These are phyloP conservation scores for Orchesella flavescens DNA, from an alignment of 2,888 invertebrate genomes.

Conservation along the genomic window DNA sequence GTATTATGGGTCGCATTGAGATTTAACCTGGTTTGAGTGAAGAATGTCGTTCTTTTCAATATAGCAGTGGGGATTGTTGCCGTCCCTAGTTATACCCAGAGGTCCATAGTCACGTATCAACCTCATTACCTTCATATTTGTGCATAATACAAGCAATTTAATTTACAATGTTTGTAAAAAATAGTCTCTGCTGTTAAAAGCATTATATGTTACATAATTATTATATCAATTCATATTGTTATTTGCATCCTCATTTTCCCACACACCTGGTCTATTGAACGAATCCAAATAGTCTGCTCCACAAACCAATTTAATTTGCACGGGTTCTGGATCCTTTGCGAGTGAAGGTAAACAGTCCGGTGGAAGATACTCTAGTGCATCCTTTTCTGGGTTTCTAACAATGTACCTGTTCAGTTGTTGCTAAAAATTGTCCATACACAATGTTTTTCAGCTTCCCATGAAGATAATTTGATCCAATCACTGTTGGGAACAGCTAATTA, in stretches of 20 bases:
- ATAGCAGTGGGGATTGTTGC: constrained; percentile 88
- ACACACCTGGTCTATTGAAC: constrained; percentile 90
- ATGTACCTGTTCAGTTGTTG: no score
- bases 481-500: constrained; percentile 84
- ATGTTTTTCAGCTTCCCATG: constrained; percentile 87
- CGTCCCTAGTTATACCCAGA: constrained; percentile 89
- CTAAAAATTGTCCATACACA: constrained; percentile 80
- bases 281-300: constrained; percentile 95
- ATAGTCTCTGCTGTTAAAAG: no score
- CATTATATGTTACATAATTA: no score
- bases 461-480: constrained; percentile 89
- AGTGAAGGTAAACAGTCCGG: constrained; percentile 75
- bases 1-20: no score
- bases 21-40: constrained; percentile 85
- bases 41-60: constrained; percentile 94
- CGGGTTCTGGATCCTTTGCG: constrained; percentile 74
- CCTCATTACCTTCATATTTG: constrained; percentile 84
- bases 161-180: neutral
- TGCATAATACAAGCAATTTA: constrained; percentile 33
- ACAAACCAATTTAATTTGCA: constrained; percentile 89
- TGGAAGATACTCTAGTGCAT: constrained; percentile 79
- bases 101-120: constrained; percentile 91
- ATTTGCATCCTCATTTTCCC: constrained; percentile 92
- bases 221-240: no score
- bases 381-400: no score